Conservation (phyloP, 1,140 invertebrate genomes). For the Augochlora pura region DNA sequence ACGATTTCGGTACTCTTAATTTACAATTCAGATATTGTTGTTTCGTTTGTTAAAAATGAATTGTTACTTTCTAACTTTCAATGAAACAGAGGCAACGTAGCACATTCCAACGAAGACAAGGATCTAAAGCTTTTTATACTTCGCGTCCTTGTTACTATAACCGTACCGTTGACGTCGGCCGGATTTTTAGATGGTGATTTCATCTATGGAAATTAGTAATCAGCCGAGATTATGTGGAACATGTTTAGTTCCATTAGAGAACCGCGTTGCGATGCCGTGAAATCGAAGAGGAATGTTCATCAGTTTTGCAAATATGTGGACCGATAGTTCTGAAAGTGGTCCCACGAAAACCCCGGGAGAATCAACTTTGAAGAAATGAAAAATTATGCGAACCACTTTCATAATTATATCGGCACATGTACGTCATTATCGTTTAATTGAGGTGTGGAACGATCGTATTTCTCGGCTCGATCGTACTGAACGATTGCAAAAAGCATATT, state of each 20-base stretch:
- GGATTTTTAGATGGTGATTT: slow-evolving; percentile 38
- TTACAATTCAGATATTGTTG: background rate
- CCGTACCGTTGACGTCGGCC: slow-evolving; percentile 16
- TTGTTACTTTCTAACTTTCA: background rate
- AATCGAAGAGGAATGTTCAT: slow-evolving; percentile 22
- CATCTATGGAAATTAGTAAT: slow-evolving; percentile 26
- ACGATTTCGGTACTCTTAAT: too few relatives aligned
- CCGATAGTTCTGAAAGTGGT: too few relatives aligned
- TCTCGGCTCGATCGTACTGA: background rate
- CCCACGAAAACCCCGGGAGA: too few relatives aligned
- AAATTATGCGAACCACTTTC: too few relatives aligned
- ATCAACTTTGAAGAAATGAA: too few relatives aligned
- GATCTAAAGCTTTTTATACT: slow-evolving; percentile 13
- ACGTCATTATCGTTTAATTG: background rate
- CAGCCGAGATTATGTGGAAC: slow-evolving; percentile 5
- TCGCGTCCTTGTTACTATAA: slow-evolving; percentile 19
- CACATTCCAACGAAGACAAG: background rate
- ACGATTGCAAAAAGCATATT: background rate
- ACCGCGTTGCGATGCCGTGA: background rate
- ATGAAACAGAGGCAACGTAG: too few relatives aligned
- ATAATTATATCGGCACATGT: too few relatives aligned
- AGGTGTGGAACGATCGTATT: background rate
- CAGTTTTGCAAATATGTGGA: too few relatives aligned
- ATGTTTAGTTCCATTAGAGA: background rate
- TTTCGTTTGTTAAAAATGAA: background rate